Percentiles rank a stretch among this genome's conserved stretches.
Evolutionary conservation across 2,113 vertebrate species (phyloP).

Genomic region (Forbesichthys agassizii): DNA sequence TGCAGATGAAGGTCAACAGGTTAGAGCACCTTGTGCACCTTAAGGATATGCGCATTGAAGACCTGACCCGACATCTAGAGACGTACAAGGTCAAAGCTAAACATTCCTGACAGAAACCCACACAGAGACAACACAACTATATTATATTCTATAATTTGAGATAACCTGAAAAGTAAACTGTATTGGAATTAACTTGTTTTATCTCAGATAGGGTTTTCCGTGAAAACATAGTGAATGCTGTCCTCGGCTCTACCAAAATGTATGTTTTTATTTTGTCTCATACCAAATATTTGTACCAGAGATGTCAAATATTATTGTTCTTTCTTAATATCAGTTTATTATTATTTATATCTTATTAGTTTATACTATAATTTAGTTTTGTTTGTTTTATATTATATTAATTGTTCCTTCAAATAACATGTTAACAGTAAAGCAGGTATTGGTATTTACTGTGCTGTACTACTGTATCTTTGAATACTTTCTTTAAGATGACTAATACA

Average conservation of each 20-base stretch:
- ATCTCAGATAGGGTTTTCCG: not conserved
- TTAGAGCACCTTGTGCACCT: constrained; percentile 77
- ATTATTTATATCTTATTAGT: too few relatives aligned
- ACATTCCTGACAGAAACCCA: constrained; percentile 17
- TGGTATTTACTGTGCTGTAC: too few relatives aligned
- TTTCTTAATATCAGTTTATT: too few relatives aligned
- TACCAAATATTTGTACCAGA: too few relatives aligned
- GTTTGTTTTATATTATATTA: too few relatives aligned
- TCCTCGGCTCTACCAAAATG: not conserved
- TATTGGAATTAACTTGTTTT: too few relatives aligned
- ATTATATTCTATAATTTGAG: not conserved
- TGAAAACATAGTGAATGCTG: not conserved
- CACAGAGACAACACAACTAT: not conserved
- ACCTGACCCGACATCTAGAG: constrained; percentile 64
- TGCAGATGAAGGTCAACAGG: constrained; percentile 78
- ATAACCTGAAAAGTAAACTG: constrained; percentile 8
- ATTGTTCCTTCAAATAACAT: too few relatives aligned
- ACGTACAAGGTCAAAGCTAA: constrained; percentile 53
- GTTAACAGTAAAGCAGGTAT: too few relatives aligned
- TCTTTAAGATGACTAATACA: too few relatives aligned
- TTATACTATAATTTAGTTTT: too few relatives aligned
- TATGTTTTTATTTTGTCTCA: not conserved
- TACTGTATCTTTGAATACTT: too few relatives aligned
- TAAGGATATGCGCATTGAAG: constrained; percentile 75
- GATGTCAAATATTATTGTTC: too few relatives aligned